Evolutionary conservation across 2,113 vertebrate genomes (phyloP).

Genomic region (Pimephales promelas): DNA sequence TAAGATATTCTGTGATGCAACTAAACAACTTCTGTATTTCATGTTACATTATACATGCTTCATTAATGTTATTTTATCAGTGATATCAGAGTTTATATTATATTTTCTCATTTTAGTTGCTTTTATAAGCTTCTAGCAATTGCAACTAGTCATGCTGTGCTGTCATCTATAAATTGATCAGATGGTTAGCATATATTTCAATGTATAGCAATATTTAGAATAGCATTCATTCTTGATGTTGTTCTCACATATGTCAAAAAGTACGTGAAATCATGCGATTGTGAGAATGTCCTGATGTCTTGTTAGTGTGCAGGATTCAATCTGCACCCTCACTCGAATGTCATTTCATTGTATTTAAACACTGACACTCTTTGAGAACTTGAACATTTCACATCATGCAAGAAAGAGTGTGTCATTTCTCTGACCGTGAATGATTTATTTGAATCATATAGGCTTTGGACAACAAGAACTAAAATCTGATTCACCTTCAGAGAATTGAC

Average conservation of each 20-base stretch:
- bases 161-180: not conserved
- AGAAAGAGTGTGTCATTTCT: slow-evolving; percentile 14
- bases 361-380: not conserved
- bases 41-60: not conserved
- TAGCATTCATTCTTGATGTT: too few species aligned
- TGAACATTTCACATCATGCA: not conserved
- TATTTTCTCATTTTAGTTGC: not conserved
- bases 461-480: not conserved
- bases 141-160: not conserved
- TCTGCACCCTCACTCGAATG: slow-evolving; percentile 10
- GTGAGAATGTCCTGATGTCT: slow-evolving; percentile 3
- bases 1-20: not conserved
- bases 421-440: not conserved
- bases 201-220: too few species aligned
- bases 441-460: not conserved
- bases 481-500: not conserved
- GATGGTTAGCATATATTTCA: not conserved
- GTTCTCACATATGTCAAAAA: not conserved
- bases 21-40: not conserved
- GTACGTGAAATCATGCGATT: slow-evolving; percentile 8
- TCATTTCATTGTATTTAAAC: slow-evolving; percentile 15
- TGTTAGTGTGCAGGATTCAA: not conserved
- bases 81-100: not conserved
- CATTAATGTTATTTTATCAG: not conserved
- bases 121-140: not conserved